Evolutionary conservation across 2,888 invertebrate genomes (phyloP).

Genomic region (Oeneis ivallda): DNA sequence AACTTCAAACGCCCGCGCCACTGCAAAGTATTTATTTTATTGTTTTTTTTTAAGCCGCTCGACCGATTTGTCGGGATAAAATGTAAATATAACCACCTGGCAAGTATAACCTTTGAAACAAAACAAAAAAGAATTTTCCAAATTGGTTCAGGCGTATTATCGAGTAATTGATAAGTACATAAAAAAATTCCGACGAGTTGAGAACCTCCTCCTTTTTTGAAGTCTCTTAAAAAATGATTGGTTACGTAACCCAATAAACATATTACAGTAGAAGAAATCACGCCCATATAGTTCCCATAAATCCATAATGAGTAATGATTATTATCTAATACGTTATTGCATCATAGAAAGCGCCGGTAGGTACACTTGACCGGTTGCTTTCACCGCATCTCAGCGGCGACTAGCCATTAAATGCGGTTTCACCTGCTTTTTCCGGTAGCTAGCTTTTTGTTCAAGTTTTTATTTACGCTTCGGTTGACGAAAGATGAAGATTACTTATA

Average conservation of each 20-base stretch:
- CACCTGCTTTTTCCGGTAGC: conserved; percentile 30
- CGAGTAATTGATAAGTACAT: too few species aligned
- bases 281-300: not conserved
- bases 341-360: conserved; percentile 42
- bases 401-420: conserved; percentile 28
- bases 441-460: conserved; percentile 11
- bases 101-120: too few species aligned
- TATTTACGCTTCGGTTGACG: not conserved
- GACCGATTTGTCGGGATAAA: too few species aligned
- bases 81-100: too few species aligned
- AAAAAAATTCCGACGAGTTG: too few species aligned
- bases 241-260: not conserved
- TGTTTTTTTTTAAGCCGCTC: too few species aligned
- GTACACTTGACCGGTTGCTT: conserved; percentile 57
- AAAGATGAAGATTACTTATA: not conserved
- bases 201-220: too few species aligned
- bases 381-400: conserved; percentile 45
- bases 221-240: too few species aligned
- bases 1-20: too few species aligned
- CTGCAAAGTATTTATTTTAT: too few species aligned
- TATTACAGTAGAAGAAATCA: not conserved
- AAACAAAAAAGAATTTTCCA: too few species aligned
- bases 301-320: conserved; percentile 29
- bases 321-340: conserved; percentile 43
- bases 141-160: too few species aligned